A percentile compares a stretch with the other conserved stretches of the same genome.
phyloP scores from a whole-genome alignment of 1,140 invertebrate species.

The Aradophagus sp. region DNA sequence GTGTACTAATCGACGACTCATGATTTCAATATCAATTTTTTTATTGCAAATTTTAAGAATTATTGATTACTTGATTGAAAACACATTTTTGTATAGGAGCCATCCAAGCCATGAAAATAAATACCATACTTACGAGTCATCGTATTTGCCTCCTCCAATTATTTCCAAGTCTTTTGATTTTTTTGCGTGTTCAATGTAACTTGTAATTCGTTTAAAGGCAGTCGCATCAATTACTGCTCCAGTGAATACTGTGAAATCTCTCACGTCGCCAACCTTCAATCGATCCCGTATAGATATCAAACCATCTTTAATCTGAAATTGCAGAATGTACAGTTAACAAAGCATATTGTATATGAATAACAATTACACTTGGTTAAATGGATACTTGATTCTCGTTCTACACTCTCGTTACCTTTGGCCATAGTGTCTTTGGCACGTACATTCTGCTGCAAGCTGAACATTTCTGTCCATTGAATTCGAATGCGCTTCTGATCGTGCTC shows the following conservation, averaged over 20 bases:
- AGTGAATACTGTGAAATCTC: constrained; percentile 88
- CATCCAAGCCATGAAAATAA: neutral
- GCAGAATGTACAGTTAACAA: too few species aligned
- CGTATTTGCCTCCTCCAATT: constrained; percentile 91
- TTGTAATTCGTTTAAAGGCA: constrained; percentile 91
- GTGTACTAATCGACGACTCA: too few species aligned
- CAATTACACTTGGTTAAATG: too few species aligned
- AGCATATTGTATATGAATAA: too few species aligned
- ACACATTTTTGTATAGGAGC: too few species aligned
- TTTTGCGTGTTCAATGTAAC: constrained; percentile 94
- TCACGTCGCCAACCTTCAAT: constrained; percentile 90
- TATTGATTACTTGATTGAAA: too few species aligned
- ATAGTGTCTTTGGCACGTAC: constrained; percentile 94
- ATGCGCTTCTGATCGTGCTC: constrained; percentile 91
- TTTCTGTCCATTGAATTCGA: constrained; percentile 98
- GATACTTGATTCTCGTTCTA: too few species aligned
- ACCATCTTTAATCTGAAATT: constrained; percentile 81
- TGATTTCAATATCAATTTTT: too few species aligned
- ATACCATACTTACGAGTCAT: constrained; percentile 80
- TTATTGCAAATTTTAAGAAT: neutral
- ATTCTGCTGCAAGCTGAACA: constrained; percentile 98
- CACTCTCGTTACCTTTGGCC: constrained; percentile 80
- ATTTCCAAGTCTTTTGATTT: constrained; percentile 85
- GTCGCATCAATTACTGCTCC: constrained; percentile 97
- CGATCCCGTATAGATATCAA: constrained; percentile 79